Evolutionary conservation across 1,140 invertebrate genomes (phyloP).

Genomic region (Triops longicaudatus): DNA sequence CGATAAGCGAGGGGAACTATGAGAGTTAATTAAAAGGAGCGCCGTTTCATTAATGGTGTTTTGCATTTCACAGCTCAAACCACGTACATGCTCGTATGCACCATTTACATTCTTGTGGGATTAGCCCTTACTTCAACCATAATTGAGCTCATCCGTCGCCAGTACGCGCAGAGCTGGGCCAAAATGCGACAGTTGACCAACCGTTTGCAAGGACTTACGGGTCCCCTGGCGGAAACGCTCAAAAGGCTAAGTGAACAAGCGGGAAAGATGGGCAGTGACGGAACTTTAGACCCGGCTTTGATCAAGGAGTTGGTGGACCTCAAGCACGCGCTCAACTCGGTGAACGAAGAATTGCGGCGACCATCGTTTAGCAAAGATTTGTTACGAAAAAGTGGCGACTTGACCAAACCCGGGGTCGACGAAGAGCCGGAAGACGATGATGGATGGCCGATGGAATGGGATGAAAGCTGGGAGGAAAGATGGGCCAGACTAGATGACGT

Average conservation of each 20-base stretch:
- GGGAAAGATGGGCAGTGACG: conserved; percentile 20
- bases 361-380: conserved; percentile 21
- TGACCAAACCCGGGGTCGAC: conserved; percentile 20
- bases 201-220: conserved; percentile 56
- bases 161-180: conserved; percentile 77
- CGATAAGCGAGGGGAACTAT: too few relatives aligned
- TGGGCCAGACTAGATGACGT: conserved; percentile 27
- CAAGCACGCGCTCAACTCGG: conserved; percentile 27
- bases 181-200: conserved; percentile 43
- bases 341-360: conserved; percentile 25
- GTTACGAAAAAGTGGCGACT: neutral
- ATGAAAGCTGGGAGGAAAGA: conserved; percentile 29
- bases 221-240: conserved; percentile 67
- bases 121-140: conserved; percentile 89
- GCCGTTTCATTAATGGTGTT: neutral
- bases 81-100: conserved; percentile 80
- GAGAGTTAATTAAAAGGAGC: too few relatives aligned
- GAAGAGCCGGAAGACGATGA: conserved; percentile 22
- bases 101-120: conserved; percentile 85
- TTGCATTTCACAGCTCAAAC: conserved; percentile 55
- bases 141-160: conserved; percentile 74
- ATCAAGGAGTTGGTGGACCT: conserved; percentile 28
- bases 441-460: conserved; percentile 30
- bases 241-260: conserved; percentile 28
- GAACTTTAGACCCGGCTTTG: conserved; percentile 26